phyloP scores from a whole-genome alignment of 2,888 invertebrate species.

The Cordylochernes scorpioides region DNA sequence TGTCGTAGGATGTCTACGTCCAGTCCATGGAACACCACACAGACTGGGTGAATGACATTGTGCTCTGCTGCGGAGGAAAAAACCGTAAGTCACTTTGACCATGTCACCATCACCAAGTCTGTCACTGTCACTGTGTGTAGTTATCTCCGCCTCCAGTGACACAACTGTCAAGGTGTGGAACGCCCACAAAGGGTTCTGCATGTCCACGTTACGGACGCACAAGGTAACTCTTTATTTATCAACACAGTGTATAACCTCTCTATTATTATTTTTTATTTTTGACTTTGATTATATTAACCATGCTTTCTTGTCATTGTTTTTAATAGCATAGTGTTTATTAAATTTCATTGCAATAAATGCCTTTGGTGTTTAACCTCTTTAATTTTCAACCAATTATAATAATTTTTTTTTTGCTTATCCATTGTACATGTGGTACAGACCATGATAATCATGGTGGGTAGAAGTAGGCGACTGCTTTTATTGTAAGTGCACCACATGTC shows the following conservation, averaged over 20 bases:
- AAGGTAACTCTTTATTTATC: slow-evolving; percentile 26
- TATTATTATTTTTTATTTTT: slow-evolving; percentile 2
- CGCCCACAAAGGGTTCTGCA: slow-evolving; percentile 93
- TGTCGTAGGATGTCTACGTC: slow-evolving; percentile 41
- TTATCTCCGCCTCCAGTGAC: slow-evolving; percentile 95
- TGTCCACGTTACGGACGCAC: slow-evolving; percentile 91
- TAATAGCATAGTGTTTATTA: too few relatives aligned
- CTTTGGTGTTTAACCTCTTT: too few relatives aligned
- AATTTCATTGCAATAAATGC: too few relatives aligned
- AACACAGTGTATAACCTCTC: slow-evolving; percentile 1
- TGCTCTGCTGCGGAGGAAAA: slow-evolving; percentile 82
- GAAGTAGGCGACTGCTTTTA: too few relatives aligned
- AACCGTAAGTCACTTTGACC: slow-evolving; percentile 37
- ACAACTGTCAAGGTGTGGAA: slow-evolving; percentile 99
- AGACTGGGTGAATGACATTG: slow-evolving; percentile 98
- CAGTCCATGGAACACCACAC: slow-evolving; percentile 99
- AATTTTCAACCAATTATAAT: too few relatives aligned
- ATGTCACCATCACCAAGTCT: not conserved
- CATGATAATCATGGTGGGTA: too few relatives aligned
- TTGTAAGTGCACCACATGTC: too few relatives aligned
- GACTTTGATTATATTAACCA: too few relatives aligned
- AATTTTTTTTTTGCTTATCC: too few relatives aligned
- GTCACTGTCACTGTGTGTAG: slow-evolving; percentile 27
- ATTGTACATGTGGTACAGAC: too few relatives aligned
- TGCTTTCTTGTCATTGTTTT: too few relatives aligned